These are phyloP conservation scores for Drosophila elegans DNA, from an alignment of 1,140 invertebrate species.

Conservation along the genomic window DNA sequence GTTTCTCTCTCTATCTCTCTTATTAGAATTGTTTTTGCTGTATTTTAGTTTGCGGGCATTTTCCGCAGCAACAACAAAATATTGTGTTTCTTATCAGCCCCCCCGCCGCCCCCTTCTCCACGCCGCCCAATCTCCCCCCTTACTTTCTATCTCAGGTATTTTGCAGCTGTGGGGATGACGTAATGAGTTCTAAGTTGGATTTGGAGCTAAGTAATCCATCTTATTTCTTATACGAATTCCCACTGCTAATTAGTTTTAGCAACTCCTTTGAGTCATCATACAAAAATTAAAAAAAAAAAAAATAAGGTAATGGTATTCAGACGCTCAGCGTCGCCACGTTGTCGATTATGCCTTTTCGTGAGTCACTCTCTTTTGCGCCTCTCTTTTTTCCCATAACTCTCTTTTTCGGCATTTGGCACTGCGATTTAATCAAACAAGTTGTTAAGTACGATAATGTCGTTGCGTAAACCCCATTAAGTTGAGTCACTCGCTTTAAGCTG, in stretches of 20 bases:
- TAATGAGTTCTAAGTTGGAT: constrained; percentile 39
- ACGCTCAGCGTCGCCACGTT: constrained; percentile 40
- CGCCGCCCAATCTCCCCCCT: neutral
- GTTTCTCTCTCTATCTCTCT: constrained; percentile 20
- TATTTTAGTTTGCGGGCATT: constrained; percentile 33
- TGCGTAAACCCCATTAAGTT: constrained; percentile 32
- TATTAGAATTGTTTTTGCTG: constrained; percentile 24
- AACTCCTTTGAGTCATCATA: constrained; percentile 11
- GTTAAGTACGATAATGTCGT: constrained; percentile 43
- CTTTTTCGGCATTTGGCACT: constrained; percentile 8
- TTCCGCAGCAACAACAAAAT: constrained; percentile 33
- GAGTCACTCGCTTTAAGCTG: constrained; percentile 12
- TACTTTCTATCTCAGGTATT: constrained; percentile 1
- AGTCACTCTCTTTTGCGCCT: constrained; percentile 35
- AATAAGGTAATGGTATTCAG: neutral
- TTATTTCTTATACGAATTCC: neutral
- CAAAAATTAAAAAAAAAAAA: neutral
- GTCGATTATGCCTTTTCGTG: constrained; percentile 22
- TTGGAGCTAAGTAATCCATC: constrained; percentile 20
- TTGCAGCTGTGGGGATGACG: constrained; percentile 38
- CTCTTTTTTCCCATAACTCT: constrained; percentile 20
- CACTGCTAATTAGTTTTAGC: neutral
- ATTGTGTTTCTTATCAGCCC: constrained; percentile 44
- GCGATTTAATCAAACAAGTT: constrained; percentile 57
- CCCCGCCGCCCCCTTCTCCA: neutral